Percentiles rank a stretch among this genome's conserved stretches.
Evolutionary conservation across 2,888 invertebrate genomes (phyloP).

Genomic region (Epinotia brunnichana): DNA sequence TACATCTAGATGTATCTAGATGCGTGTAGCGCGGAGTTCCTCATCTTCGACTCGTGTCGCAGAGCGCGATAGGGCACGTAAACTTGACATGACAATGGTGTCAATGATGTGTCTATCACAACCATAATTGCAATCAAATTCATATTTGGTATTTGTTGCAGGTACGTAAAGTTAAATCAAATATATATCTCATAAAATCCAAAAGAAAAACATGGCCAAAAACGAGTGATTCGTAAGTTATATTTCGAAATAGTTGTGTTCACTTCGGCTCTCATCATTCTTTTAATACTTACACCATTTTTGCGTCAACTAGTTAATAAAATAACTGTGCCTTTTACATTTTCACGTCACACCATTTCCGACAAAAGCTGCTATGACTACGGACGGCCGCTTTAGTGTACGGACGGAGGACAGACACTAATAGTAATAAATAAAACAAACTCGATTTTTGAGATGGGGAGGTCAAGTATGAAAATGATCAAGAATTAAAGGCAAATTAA

Average conservation of each 20-base stretch:
- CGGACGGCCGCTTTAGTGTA: too few relatives aligned
- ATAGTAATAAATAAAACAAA: neutral
- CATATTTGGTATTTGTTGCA: slow-evolving; percentile 75
- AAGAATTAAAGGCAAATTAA: neutral
- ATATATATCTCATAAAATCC: slow-evolving; percentile 50
- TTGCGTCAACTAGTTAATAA: neutral
- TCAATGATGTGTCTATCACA: slow-evolving; percentile 75
- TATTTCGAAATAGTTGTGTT: neutral
- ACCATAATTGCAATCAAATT: slow-evolving; percentile 80
- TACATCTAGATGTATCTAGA: slow-evolving; percentile 60
- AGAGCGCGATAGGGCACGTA: slow-evolving; percentile 8
- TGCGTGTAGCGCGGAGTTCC: slow-evolving; percentile 62
- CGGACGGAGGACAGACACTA: neutral
- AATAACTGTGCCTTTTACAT: neutral
- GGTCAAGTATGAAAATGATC: neutral
- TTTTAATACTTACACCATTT: neutral
- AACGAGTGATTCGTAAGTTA: slow-evolving; percentile 11
- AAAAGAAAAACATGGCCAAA: slow-evolving; percentile 46
- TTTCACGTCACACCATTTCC: too few relatives aligned
- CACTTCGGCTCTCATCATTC: neutral
- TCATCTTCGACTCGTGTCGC: slow-evolving; percentile 50
- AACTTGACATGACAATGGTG: slow-evolving; percentile 62
- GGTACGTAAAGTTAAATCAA: slow-evolving; percentile 68
- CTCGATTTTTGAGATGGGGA: neutral
- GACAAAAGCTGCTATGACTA: too few relatives aligned